Conservation (phyloP, 2,113 vertebrate genomes). For the Aphelocoma coerulescens region DNA sequence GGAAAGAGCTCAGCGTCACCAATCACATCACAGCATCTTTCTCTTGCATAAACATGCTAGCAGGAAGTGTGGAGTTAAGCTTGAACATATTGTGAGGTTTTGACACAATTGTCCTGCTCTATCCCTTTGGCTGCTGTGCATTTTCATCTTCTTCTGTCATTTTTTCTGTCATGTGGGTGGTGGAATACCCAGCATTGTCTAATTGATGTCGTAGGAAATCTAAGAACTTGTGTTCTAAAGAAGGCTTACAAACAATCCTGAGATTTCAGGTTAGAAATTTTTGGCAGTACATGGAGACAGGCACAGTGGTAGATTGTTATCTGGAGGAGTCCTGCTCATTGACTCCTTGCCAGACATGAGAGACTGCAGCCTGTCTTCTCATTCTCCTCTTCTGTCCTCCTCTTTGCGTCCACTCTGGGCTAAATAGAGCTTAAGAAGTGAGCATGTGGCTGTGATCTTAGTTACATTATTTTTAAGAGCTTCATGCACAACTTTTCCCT, state of each 20-base stretch:
- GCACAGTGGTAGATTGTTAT: neutral
- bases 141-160: neutral
- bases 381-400: neutral
- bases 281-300: neutral
- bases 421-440: neutral
- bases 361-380: neutral
- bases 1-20: neutral
- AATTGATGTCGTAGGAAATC: fast-evolving
- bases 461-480: neutral
- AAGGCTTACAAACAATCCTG: neutral
- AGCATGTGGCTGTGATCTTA: neutral
- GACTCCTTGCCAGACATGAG: neutral
- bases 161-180: neutral
- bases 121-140: neutral
- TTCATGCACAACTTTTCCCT: neutral
- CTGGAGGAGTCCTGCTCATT: neutral
- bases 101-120: neutral
- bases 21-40: neutral
- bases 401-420: neutral
- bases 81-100: neutral
- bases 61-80: neutral
- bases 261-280: neutral
- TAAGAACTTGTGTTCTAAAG: neutral
- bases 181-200: neutral
- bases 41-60: neutral